Evolutionary conservation across 2,888 invertebrate genomes (phyloP).

Genomic region (Amorpha juglandis): DNA sequence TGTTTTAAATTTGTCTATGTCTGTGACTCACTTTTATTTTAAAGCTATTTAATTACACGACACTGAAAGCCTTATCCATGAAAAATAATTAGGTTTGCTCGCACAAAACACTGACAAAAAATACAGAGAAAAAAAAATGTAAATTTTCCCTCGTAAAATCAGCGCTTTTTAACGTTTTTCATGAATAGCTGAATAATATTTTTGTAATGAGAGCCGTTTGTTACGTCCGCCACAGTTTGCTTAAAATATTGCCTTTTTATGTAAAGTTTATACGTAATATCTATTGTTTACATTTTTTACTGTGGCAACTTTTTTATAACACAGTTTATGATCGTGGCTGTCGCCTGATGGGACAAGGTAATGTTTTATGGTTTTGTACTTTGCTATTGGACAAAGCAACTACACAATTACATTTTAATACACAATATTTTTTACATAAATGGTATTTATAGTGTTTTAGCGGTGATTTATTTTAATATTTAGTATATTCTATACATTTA

Average conservation of each 20-base stretch:
- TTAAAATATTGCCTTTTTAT: conserved; percentile 25
- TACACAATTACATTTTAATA: no score
- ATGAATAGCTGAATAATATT: conserved; percentile 49
- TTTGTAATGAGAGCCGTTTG: conserved; percentile 47
- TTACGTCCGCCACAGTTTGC: conserved; percentile 24
- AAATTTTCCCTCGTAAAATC: conserved; percentile 43
- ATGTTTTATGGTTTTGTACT: background rate
- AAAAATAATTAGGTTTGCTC: conserved; percentile 20
- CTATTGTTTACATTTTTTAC: conserved; percentile 24
- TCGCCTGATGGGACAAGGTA: background rate
- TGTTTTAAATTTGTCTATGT: no score
- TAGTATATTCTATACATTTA: no score
- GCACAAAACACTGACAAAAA: conserved; percentile 21
- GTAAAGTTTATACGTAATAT: conserved; percentile 23
- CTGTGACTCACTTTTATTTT: no score
- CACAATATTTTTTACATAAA: background rate
- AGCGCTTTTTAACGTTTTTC: conserved; percentile 38
- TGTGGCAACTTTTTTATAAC: conserved; percentile 19
- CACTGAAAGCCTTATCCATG: background rate
- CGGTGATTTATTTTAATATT: background rate
- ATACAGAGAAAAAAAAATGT: conserved; percentile 32
- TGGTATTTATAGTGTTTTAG: background rate
- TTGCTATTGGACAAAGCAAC: background rate
- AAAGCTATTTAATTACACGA: background rate
- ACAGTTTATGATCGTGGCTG: background rate